These are phyloP conservation scores for Littorina saxatilis DNA, from an alignment of 1,140 invertebrate species.

Conservation along the genomic window DNA sequence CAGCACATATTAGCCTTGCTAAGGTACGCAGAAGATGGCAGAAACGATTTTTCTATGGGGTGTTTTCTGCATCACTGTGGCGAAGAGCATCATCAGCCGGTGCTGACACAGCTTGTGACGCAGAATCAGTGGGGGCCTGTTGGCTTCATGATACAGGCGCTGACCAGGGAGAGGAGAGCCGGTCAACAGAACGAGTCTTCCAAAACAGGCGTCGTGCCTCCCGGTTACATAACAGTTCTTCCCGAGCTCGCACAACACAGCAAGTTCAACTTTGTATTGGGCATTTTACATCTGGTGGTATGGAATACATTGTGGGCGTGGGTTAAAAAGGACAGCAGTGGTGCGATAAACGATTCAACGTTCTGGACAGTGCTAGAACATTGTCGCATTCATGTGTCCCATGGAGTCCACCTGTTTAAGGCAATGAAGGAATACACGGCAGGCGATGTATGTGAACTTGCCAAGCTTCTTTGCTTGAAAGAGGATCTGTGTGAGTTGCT, in stretches of 20 bases:
- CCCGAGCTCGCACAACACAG: not conserved
- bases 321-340: not conserved
- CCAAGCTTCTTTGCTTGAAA: not conserved
- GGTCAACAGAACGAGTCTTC: not conserved
- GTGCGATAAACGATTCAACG: not conserved
- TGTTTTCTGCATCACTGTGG: not conserved
- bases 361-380: not conserved
- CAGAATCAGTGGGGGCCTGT: not conserved
- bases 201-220: not conserved
- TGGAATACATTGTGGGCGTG: not conserved
- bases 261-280: not conserved
- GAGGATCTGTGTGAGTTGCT: not conserved
- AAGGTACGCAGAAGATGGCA: not conserved
- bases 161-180: too few species aligned
- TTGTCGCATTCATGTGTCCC: not conserved
- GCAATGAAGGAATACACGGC: not conserved
- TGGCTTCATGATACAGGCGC: not conserved
- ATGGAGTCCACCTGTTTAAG: not conserved
- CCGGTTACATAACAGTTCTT: not conserved
- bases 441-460: not conserved
- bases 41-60: not conserved
- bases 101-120: too few species aligned
- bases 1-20: not conserved
- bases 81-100: too few species aligned
- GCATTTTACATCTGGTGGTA: not conserved